Conservation (phyloP, 2,797 vertebrate species). For the Oryzias sinensis region DNA sequence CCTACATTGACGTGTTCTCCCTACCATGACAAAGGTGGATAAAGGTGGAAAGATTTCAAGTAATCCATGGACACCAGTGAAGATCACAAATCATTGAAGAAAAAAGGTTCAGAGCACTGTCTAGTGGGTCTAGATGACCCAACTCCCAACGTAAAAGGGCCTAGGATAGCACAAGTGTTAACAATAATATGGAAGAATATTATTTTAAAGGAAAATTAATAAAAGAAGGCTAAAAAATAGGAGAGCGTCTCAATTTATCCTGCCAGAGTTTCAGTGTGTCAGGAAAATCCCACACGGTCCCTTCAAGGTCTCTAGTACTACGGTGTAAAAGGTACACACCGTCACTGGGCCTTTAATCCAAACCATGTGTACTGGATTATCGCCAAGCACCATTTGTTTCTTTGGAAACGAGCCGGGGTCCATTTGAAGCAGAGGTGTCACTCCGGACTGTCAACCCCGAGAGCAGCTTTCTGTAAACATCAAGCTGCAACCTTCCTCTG, state of each 20-base stretch:
- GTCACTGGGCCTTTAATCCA: conserved; percentile 56
- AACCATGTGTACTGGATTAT: conserved; percentile 60
- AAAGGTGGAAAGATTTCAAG: too few relatives aligned
- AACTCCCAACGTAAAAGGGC: too few relatives aligned
- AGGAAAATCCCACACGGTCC: conserved; percentile 33
- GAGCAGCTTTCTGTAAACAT: conserved; percentile 67
- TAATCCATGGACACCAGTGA: too few relatives aligned
- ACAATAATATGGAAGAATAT: too few relatives aligned
- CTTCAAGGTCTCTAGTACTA: conserved; percentile 29
- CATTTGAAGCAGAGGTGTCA: conserved; percentile 61
- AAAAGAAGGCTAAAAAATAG: conserved; percentile 1
- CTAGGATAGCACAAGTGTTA: too few relatives aligned
- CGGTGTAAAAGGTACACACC: conserved; percentile 53
- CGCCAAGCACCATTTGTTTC: conserved; percentile 73
- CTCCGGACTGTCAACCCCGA: conserved; percentile 45
- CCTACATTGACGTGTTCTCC: too few relatives aligned
- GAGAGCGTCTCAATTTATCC: conserved; percentile 20
- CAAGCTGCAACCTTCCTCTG: conserved; percentile 47
- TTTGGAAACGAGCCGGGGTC: conserved; percentile 56
- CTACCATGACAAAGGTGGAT: too few relatives aligned
- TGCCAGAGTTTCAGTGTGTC: conserved; percentile 36
- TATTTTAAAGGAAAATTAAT: too few relatives aligned
- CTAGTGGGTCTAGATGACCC: too few relatives aligned
- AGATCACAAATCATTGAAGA: too few relatives aligned
- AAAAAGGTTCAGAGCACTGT: too few relatives aligned